These are phyloP conservation scores for Lutjanus argentimaculatus DNA, from an alignment of 2,797 vertebrate species.

Conservation along the genomic window DNA sequence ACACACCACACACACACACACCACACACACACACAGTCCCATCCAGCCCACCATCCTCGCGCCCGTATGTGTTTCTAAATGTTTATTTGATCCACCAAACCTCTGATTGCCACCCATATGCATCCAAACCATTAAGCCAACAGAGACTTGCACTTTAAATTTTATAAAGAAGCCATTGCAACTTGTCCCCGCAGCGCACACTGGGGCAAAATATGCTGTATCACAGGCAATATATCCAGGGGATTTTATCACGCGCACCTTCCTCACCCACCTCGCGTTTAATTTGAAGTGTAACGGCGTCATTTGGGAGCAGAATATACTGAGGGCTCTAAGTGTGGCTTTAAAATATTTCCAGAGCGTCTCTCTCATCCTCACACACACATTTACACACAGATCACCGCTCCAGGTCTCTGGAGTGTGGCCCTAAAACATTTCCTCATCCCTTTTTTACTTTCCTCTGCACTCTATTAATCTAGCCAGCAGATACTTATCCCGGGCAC, in stretches of 20 bases:
- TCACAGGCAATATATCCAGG: conserved; percentile 39
- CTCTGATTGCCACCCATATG: conserved; percentile 20
- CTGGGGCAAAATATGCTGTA: conserved; percentile 7
- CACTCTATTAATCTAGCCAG: conserved; percentile 82
- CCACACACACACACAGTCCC: background rate
- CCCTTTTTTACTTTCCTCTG: conserved; percentile 64
- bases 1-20: background rate
- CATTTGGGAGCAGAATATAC: conserved; percentile 71
- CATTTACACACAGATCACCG: conserved; percentile 47
- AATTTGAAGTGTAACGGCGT: conserved; percentile 62
- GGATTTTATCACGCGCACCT: conserved; percentile 43
- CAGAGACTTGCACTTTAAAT: conserved; percentile 31
- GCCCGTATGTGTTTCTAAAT: conserved; percentile 1
- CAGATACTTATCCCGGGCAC: conserved; percentile 77
- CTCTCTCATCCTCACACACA: conserved; percentile 39
- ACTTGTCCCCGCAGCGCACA: conserved; percentile 7
- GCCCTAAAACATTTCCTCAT: conserved; percentile 77
- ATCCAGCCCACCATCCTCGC: background rate
- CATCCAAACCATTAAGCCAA: conserved; percentile 42
- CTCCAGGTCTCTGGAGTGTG: conserved; percentile 41
- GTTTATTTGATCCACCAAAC: conserved; percentile 35
- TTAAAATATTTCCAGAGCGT: conserved; percentile 63
- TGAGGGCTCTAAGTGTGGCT: conserved; percentile 66
- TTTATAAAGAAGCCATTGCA: conserved; percentile 23
- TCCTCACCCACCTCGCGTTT: conserved; percentile 31